Evolutionary conservation across 2,113 vertebrate genomes (phyloP).

Genomic region (Danionella cerebrum): DNA sequence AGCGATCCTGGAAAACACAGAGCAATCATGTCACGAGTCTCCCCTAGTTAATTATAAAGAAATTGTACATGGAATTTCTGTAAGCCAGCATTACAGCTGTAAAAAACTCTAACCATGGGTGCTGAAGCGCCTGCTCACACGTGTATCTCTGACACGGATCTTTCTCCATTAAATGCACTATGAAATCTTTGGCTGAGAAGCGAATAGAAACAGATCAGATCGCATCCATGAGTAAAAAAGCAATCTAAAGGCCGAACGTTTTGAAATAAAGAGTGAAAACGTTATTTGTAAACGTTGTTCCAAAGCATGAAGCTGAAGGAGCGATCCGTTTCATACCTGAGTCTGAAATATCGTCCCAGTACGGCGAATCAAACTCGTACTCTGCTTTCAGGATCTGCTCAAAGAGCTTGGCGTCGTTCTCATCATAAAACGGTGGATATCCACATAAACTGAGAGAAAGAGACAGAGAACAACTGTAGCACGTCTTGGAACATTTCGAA

Average conservation of each 20-base stretch:
- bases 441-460: slow-evolving; percentile 83
- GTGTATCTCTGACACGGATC: slow-evolving; percentile 80
- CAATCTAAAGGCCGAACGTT: too few relatives aligned
- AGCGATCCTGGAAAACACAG: slow-evolving; percentile 74
- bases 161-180: slow-evolving; percentile 91
- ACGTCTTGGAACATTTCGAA: too few relatives aligned
- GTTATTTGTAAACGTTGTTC: too few relatives aligned
- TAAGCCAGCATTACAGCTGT: not conserved
- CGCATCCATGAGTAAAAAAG: too few relatives aligned
- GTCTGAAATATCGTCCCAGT: slow-evolving; percentile 97
- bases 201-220: slow-evolving; percentile 11
- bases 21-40: not conserved
- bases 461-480: too few relatives aligned
- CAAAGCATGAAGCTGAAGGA: too few relatives aligned
- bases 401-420: slow-evolving; percentile 96
- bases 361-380: slow-evolving; percentile 96
- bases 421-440: slow-evolving; percentile 94
- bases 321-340: too few relatives aligned
- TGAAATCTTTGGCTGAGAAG: slow-evolving; percentile 90
- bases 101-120: slow-evolving; percentile 78
- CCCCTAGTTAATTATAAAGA: too few relatives aligned
- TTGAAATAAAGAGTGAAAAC: too few relatives aligned
- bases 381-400: too few relatives aligned
- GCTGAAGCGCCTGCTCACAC: slow-evolving; percentile 91
- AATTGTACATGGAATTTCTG: not conserved